Percentiles rank a stretch among this genome's conserved stretches.
Evolutionary conservation across 1,140 invertebrate genomes (phyloP).

Genomic region (Apis cerana): DNA sequence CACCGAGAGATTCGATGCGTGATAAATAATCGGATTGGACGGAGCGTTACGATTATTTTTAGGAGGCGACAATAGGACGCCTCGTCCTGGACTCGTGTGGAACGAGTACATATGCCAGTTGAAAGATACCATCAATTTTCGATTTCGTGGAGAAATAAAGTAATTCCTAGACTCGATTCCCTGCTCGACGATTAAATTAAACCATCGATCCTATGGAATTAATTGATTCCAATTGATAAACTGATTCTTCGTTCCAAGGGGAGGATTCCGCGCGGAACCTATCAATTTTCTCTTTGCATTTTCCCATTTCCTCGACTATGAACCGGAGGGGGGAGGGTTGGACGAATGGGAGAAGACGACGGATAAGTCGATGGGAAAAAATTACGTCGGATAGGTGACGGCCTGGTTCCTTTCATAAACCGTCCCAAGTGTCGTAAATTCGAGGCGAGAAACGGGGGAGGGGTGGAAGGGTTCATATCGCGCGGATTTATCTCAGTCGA

Average conservation of each 20-base stretch:
- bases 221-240: no score
- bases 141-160: no score
- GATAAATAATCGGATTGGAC: slow-evolving; percentile 13
- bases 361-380: not conserved
- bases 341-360: not conserved
- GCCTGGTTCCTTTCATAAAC: slow-evolving; percentile 17
- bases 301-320: not conserved
- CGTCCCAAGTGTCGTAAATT: slow-evolving; percentile 50
- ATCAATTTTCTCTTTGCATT: not conserved
- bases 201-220: no score
- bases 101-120: not conserved
- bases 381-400: not conserved
- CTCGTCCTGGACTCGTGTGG: not conserved
- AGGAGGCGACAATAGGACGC: not conserved
- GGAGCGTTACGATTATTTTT: slow-evolving; percentile 18
- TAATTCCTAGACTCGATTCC: no score
- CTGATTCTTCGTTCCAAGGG: not conserved
- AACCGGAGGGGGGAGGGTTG: no score
- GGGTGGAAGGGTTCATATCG: slow-evolving; percentile 29
- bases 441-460: not conserved
- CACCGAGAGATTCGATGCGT: slow-evolving; percentile 20
- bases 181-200: no score
- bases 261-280: no score
- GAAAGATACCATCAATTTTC: no score
- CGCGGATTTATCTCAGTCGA: slow-evolving; percentile 53